These are phyloP conservation scores for Odocoileus virginianus DNA, from an alignment of 2,113 vertebrate genomes.

Conservation along the genomic window DNA sequence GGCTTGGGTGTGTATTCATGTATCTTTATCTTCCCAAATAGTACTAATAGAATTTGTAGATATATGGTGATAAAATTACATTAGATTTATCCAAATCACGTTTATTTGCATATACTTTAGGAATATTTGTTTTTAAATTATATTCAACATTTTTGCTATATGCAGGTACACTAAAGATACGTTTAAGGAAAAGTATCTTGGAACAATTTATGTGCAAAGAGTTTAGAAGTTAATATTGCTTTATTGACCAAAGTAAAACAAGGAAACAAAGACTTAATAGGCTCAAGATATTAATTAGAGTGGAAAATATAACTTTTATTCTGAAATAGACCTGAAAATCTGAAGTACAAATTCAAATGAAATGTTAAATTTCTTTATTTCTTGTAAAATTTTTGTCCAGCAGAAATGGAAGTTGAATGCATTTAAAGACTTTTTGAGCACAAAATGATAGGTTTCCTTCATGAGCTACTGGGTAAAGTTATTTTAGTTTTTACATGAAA, in stretches of 20 bases:
- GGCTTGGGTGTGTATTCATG: not conserved
- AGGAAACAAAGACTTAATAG: not conserved
- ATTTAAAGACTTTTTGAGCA: slow-evolving; percentile 12
- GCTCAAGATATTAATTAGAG: not conserved
- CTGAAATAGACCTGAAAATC: not conserved
- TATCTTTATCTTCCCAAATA: not conserved
- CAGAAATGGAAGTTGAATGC: slow-evolving; percentile 4
- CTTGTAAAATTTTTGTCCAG: slow-evolving; percentile 29
- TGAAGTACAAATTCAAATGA: not conserved
- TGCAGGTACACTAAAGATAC: not conserved
- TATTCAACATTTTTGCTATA: not conserved
- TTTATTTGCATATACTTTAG: not conserved
- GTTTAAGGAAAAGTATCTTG: not conserved
- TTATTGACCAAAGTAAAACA: not conserved
- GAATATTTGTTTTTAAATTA: not conserved
- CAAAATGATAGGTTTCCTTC: slow-evolving; percentile 18
- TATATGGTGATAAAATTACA: not conserved
- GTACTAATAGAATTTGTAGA: not conserved
- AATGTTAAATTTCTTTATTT: slow-evolving; percentile 17
- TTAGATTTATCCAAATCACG: not conserved
- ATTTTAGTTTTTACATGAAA: slow-evolving; percentile 31
- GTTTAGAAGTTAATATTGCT: not conserved
- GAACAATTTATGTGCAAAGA: not conserved
- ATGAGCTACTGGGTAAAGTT: slow-evolving; percentile 23
- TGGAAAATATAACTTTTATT: slow-evolving; percentile 5